phyloP scores from a whole-genome alignment of 2,113 vertebrate genomes.

The Climacteris rufus region DNA sequence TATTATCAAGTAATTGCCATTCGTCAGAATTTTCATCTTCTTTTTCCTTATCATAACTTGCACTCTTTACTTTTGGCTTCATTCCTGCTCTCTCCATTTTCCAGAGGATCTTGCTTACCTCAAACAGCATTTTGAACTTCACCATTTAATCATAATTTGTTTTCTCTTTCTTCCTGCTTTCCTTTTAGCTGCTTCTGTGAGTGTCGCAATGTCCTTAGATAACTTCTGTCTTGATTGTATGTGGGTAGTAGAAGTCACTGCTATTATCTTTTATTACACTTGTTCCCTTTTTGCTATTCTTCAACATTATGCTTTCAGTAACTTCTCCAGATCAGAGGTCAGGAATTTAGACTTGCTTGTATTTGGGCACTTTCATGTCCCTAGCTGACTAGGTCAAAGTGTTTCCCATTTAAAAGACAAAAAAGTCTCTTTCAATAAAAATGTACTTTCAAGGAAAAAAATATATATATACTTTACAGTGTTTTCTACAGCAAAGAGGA shows the following conservation, averaged over 20 bases:
- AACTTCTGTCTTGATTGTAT: slow-evolving; percentile 3
- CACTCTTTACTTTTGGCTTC: slow-evolving; percentile 28
- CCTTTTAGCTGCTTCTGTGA: not conserved
- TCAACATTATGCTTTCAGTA: slow-evolving; percentile 15
- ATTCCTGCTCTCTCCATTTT: slow-evolving; percentile 8
- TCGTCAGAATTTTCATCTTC: slow-evolving; percentile 13
- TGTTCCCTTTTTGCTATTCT: slow-evolving; percentile 16
- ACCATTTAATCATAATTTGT: slow-evolving; percentile 1
- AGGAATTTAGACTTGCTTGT: not conserved
- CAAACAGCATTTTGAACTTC: slow-evolving; percentile 28
- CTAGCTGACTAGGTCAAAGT: not conserved
- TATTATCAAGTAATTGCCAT: slow-evolving; percentile 25
- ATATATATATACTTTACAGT: not conserved
- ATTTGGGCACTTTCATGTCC: not conserved
- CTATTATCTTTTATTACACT: slow-evolving; percentile 34
- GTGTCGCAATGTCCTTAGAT: slow-evolving; percentile 17
- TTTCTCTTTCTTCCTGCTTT: slow-evolving; percentile 16
- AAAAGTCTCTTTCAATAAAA: not conserved
- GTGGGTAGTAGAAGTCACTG: slow-evolving; percentile 21
- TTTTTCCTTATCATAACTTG: slow-evolving; percentile 25
- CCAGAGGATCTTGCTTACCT: slow-evolving; percentile 26
- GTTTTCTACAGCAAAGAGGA: not conserved
- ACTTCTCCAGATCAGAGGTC: slow-evolving; percentile 30
- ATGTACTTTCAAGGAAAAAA: not conserved
- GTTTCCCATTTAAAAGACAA: slow-evolving; percentile 18